A percentile compares a stretch with the other conserved stretches of the same genome.
phyloP scores from a whole-genome alignment of 2,113 vertebrate species.

The Neofelis nebulosa region DNA sequence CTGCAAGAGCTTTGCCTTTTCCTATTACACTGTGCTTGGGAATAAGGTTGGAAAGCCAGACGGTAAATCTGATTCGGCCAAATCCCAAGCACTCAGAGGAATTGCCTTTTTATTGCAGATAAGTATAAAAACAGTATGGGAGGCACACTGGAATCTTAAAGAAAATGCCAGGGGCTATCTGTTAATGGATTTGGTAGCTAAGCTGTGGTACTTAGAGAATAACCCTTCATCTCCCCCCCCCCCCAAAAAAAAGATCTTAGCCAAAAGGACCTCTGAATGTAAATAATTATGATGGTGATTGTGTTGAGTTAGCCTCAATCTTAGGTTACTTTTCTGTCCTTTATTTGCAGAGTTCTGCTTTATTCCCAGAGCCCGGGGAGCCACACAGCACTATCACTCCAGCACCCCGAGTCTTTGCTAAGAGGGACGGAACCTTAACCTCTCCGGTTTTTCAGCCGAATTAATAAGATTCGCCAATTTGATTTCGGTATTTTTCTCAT shows the following conservation, averaged over 20 bases:
- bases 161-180: constrained; percentile 75
- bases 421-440: neutral
- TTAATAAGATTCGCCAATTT: neutral
- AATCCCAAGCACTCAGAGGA: constrained; percentile 73
- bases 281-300: constrained; percentile 58
- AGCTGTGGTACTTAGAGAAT: constrained; percentile 62
- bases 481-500: constrained; percentile 46
- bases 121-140: constrained; percentile 77
- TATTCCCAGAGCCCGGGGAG: neutral
- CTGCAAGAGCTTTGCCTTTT: constrained; percentile 59
- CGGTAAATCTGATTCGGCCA: constrained; percentile 77
- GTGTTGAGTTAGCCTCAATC: neutral
- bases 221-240: constrained; percentile 35
- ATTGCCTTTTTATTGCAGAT: constrained; percentile 75
- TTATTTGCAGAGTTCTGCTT: constrained; percentile 31
- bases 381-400: no score
- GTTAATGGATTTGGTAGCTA: constrained; percentile 58
- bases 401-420: neutral
- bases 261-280: constrained; percentile 61
- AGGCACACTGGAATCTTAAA: constrained; percentile 72
- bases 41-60: constrained; percentile 65
- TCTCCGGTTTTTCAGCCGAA: neutral
- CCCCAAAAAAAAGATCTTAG: neutral
- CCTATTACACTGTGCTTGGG: constrained; percentile 48
- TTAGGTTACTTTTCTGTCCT: constrained; percentile 13